Evolutionary conservation across 2,888 invertebrate genomes (phyloP).

Genomic region (Desoria tigrina): DNA sequence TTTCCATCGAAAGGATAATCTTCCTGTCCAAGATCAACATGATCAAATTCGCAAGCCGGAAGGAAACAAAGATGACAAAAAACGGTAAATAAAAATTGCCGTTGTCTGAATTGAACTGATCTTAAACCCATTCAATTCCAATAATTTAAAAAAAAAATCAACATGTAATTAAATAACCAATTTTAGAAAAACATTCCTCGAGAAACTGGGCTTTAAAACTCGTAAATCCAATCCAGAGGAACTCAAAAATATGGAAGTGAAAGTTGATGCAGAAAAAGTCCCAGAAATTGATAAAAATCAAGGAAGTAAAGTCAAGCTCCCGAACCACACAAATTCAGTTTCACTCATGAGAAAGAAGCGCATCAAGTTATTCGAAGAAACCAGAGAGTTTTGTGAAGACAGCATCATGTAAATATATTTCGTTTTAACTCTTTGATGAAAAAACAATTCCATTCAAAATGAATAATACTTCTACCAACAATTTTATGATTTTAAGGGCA

Average conservation of each 20-base stretch:
- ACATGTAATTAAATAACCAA: neutral
- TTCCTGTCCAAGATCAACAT: no score
- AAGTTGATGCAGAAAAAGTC: neutral
- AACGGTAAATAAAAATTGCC: no score
- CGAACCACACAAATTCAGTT: constrained; percentile 9
- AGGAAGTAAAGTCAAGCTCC: neutral
- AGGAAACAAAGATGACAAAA: no score
- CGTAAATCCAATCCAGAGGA: neutral
- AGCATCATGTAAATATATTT: constrained; percentile 12
- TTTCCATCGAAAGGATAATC: no score
- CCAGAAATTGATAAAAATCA: neutral
- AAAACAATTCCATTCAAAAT: neutral
- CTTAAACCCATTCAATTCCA: no score
- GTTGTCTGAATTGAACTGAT: no score
- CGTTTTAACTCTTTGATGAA: neutral
- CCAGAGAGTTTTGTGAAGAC: constrained; percentile 15
- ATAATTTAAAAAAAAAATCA: no score
- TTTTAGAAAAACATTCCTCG: constrained; percentile 1
- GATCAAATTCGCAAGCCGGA: no score
- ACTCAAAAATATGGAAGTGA: neutral
- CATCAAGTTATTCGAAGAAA: constrained; percentile 13
- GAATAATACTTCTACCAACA: no score
- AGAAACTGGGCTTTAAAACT: neutral
- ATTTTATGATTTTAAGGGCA: neutral
- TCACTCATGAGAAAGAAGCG: constrained; percentile 9